Evolutionary conservation across 2,888 invertebrate genomes (phyloP), one percentile per base, ranked within the genome.

Genomic region (Limnephilus lunatus): DNA sequence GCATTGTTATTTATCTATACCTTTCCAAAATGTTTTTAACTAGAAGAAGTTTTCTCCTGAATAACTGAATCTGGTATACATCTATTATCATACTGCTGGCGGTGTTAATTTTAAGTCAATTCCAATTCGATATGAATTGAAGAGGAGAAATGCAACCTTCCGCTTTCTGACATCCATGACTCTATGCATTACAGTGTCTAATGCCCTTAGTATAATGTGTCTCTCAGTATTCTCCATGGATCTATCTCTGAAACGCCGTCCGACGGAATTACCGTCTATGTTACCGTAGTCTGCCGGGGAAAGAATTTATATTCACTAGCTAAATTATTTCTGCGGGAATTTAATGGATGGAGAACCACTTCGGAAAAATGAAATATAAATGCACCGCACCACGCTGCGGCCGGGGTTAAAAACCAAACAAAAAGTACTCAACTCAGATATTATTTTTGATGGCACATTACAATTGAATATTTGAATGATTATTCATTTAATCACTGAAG

Each of bases 221-320:
- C 39, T n/a, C 39, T 85, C 44, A 35, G 39, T 25, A 85, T 85
- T 85, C 85, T 85, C 85, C 39, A 39, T 44, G 85, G 85, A 85
- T 39, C 39, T n/a, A 85, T 39, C 39, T 85, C 85, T 85, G 85
- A 85, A 85, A 85, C 85, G 35, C 85, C 39, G 85, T 39, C 85
- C 32, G 3, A 85, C 85, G 19, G 85, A 44, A 85, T 85, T 85
- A 85, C n/a, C n/a, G 85, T 85, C 35, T n/a, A 14, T 85, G 39
- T 39, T 85, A 15, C 35, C 39, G 85, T 35, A 85, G 39, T 85
- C 44, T 44, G n/a, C 39, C n/a, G 39, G 85, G 44, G 15, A 39
- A n/a, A 44, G 53, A 35, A 39, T 25, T 85, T 39, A 44, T 85
- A 85, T 85, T 85, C 85, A 39, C n/a, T 85, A 39, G n/a, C 85